A percentile compares a stretch with the other conserved stretches of the same genome.
phyloP scores from a whole-genome alignment of 2,113 vertebrate genomes.

The Scortum barcoo region DNA sequence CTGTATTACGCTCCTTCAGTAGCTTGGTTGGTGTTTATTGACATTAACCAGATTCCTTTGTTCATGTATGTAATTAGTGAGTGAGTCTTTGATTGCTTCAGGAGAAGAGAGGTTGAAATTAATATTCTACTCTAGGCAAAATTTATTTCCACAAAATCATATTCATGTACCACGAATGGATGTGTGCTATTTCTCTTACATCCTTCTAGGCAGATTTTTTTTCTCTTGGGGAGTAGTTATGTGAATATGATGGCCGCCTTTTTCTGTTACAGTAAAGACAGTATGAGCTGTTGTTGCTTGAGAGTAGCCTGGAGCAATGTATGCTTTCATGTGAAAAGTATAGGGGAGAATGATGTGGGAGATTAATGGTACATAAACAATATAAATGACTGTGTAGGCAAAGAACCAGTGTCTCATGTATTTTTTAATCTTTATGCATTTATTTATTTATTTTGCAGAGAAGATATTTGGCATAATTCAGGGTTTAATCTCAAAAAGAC shows the following conservation, averaged over 20 bases:
- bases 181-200: constrained; percentile 6
- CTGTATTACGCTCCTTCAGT: constrained; percentile 68
- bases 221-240: constrained; percentile 31
- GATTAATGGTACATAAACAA: constrained; percentile 83
- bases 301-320: constrained; percentile 74
- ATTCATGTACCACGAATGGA: constrained; percentile 45
- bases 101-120: constrained; percentile 56
- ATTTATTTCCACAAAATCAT: constrained; percentile 57
- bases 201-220: background rate
- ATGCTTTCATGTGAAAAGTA: constrained; percentile 77
- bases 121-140: constrained; percentile 68
- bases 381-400: constrained; percentile 71
- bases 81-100: constrained; percentile 72
- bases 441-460: constrained; percentile 35
- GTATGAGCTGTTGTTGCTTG: constrained; percentile 65
- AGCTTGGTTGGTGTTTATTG: constrained; percentile 79
- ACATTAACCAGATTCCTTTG: constrained; percentile 74
- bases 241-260: constrained; percentile 42
- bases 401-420: constrained; percentile 32
- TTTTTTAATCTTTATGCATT: constrained; percentile 34
- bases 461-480: constrained; percentile 31
- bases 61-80: constrained; percentile 81
- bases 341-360: constrained; percentile 61
- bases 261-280: constrained; percentile 53
- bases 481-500: constrained; percentile 37